Evolutionary conservation across 2,888 invertebrate genomes (phyloP).

Genomic region (Erebia epiphron): DNA sequence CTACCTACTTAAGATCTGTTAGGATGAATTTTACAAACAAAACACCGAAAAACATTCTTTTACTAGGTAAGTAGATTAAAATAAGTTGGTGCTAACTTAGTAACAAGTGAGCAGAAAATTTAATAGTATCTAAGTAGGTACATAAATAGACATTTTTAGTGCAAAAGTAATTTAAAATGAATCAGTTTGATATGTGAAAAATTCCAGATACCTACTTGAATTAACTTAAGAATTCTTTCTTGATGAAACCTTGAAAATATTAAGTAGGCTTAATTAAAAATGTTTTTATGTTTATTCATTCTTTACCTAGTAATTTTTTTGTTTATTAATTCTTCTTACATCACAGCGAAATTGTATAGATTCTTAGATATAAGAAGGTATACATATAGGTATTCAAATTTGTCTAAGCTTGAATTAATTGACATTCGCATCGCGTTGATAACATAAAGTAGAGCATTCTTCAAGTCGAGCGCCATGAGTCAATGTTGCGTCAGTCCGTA

Average conservation of each 20-base stretch:
- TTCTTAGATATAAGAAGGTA: slow-evolving; percentile 4
- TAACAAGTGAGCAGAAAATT: neutral
- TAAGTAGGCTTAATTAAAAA: neutral
- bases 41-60: neutral
- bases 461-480: slow-evolving; percentile 49
- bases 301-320: neutral
- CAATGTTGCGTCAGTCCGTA: slow-evolving; percentile 51
- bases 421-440: slow-evolving; percentile 38
- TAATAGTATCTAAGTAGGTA: neutral
- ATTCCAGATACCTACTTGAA: neutral
- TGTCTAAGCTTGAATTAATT: slow-evolving; percentile 28
- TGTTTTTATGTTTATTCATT: too few relatives aligned
- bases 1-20: slow-evolving; percentile 23
- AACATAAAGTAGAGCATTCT: slow-evolving; percentile 60
- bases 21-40: slow-evolving; percentile 10
- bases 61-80: too few relatives aligned
- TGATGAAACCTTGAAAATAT: neutral
- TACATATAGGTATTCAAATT: neutral
- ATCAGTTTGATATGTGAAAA: neutral
- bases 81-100: too few relatives aligned
- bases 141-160: too few relatives aligned
- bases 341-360: neutral
- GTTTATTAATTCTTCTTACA: neutral
- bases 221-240: neutral
- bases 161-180: neutral